Evolutionary conservation across 2,888 invertebrate genomes (phyloP), one percentile per base, ranked within the genome.

Genomic region (Pollenia angustigena): DNA sequence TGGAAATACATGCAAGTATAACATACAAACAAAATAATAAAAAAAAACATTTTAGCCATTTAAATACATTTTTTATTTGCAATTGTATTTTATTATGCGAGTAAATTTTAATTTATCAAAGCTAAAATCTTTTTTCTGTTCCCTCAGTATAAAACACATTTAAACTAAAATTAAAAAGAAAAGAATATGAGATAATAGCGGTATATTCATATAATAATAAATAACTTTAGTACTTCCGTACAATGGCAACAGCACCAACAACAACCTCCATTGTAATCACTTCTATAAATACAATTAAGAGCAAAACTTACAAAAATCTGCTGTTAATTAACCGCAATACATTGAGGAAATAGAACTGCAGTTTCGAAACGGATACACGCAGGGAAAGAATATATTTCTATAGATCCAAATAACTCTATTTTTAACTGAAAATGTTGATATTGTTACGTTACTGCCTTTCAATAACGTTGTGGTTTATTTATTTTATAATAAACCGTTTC

Each of bases 21-120:
- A 62, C 48, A 62, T 32, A 16, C 1, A 64, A 46, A 74, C 23
- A 50, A 52, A 18, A 32, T 40, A 40, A 71, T n/a, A n/a, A 71
- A 46, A 40, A 44, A 60, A 62, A 40, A 50, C 42, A 75, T 44
- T 16, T 68, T 7, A 52, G 44, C 68, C 44, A 54, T 62, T 60
- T 54, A 69, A 82, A 62, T 40, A 69, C 44, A 56, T 14, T 62
- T 82, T 82, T 72, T 60, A 68, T 79, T 74, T 62, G 64, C 71
- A 78, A 72, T 76, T 76, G 50, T 66, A 62, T 66, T 71, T 83
- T 71, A 66, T 56, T 64, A 54, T 56, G 18, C 42, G 50, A 83
- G 78, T 66, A 72, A 83, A 66, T 72, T 78, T 66, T 54, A 58
- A 84, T 74, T 84, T 84, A 84, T 74, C 52, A 85, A 85, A 72